Conservation (phyloP, 2,888 invertebrate genomes). For the Calameuta filiformis region DNA sequence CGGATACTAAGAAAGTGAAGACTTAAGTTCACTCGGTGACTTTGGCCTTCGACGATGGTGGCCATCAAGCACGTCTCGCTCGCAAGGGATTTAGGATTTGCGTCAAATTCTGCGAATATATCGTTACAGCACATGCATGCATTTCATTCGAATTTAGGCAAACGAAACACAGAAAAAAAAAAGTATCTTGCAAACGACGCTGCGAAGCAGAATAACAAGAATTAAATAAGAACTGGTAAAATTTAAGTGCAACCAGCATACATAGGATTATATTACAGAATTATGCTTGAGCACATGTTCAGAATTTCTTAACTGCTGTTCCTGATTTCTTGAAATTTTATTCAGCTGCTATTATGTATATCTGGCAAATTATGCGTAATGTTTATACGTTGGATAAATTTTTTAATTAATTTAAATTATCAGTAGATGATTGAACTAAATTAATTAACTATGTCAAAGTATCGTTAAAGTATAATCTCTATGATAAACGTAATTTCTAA, state of each 20-base stretch:
- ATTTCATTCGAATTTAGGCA: background rate
- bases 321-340: background rate
- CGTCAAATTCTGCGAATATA: conserved; percentile 10
- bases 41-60: conserved; percentile 20
- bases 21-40: conserved; percentile 11
- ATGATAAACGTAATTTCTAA: no score
- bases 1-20: background rate
- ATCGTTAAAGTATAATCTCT: no score
- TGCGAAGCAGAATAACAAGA: background rate
- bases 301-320: background rate
- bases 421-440: no score
- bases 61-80: conserved; percentile 11
- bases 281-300: background rate
- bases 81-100: conserved; percentile 17
- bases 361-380: background rate
- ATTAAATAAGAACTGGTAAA: background rate
- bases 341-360: background rate
- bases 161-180: background rate
- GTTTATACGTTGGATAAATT: background rate
- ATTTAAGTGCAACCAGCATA: background rate
- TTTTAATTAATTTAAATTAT: no score
- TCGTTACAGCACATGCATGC: background rate
- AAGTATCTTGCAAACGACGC: background rate
- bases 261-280: background rate
- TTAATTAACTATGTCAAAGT: no score